phyloP scores from a whole-genome alignment of 2,888 invertebrate genomes.

The Tillus elongatus region DNA sequence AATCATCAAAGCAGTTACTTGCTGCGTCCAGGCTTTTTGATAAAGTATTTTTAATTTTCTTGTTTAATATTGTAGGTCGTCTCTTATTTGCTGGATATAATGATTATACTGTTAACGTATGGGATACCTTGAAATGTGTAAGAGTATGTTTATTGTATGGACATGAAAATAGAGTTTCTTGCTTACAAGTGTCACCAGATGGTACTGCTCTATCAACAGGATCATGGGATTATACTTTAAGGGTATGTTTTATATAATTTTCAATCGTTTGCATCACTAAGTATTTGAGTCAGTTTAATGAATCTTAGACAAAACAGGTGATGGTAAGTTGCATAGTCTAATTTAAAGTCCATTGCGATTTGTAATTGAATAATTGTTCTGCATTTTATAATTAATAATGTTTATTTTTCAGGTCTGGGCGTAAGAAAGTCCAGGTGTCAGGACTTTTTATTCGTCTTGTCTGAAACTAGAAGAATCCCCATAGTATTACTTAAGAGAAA shows the following conservation, averaged over 20 bases:
- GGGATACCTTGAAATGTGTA: constrained; percentile 94
- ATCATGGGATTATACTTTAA: constrained; percentile 90
- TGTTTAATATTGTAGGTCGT: constrained; percentile 52
- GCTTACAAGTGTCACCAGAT: constrained; percentile 90
- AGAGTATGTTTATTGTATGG: constrained; percentile 86
- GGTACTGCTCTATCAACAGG: constrained; percentile 96
- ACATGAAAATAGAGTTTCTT: constrained; percentile 91
- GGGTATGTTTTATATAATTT: constrained; percentile 47
- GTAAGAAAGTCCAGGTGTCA: constrained; percentile 22
- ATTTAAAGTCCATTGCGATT: no score
- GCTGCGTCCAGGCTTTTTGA: no score
- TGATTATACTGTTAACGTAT: constrained; percentile 96
- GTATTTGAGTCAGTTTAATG: no score
- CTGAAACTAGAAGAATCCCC: no score
- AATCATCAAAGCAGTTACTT: no score
- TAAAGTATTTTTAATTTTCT: constrained; percentile 7
- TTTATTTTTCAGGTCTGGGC: constrained; percentile 32
- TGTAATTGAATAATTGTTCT: no score
- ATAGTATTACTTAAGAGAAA: no score
- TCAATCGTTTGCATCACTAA: constrained; percentile 7
- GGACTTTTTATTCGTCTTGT: no score
- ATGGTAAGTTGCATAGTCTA: no score
- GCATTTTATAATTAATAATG: no score
- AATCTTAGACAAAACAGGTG: no score
- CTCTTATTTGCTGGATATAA: constrained; percentile 96